phyloP scores from a whole-genome alignment of 2,113 vertebrate genomes.

The Acrocephalus arundinaceus region DNA sequence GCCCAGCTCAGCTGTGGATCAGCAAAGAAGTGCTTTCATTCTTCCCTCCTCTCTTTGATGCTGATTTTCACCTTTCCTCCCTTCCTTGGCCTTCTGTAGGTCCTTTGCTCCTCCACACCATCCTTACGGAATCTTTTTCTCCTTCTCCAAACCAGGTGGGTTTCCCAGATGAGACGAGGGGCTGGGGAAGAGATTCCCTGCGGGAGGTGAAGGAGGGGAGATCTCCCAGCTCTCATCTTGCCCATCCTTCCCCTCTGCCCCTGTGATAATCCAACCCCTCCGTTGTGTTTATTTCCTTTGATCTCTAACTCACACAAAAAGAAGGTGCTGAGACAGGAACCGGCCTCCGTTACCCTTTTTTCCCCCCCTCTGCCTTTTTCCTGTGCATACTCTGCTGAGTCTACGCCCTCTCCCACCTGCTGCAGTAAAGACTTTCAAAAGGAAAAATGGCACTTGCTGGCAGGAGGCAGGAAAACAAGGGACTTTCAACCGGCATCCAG shows the following conservation, averaged over 20 bases:
- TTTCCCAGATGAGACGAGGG: neutral
- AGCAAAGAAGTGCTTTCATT: constrained; percentile 43
- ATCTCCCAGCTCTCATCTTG: neutral
- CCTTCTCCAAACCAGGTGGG: neutral
- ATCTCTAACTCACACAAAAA: constrained; percentile 2
- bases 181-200: neutral
- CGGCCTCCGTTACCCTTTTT: neutral
- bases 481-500: neutral
- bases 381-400: neutral
- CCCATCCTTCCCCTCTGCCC: neutral
- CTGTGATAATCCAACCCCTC: neutral
- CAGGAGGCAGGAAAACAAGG: constrained; percentile 9
- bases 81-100: neutral
- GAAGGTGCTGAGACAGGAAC: constrained; percentile 11
- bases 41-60: constrained; percentile 42
- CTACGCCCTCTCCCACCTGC: neutral
- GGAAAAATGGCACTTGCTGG: neutral
- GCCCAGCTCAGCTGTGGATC: constrained; percentile 63
- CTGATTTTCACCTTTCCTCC: neutral
- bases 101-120: neutral
- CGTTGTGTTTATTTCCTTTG: neutral
- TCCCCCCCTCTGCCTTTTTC: neutral
- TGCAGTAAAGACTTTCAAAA: neutral
- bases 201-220: neutral
- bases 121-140: neutral